A percentile compares a stretch with the other conserved stretches of the same genome.
Conservation (phyloP, 1,140 invertebrate species). For the Drosophila subpulchrella region DNA sequence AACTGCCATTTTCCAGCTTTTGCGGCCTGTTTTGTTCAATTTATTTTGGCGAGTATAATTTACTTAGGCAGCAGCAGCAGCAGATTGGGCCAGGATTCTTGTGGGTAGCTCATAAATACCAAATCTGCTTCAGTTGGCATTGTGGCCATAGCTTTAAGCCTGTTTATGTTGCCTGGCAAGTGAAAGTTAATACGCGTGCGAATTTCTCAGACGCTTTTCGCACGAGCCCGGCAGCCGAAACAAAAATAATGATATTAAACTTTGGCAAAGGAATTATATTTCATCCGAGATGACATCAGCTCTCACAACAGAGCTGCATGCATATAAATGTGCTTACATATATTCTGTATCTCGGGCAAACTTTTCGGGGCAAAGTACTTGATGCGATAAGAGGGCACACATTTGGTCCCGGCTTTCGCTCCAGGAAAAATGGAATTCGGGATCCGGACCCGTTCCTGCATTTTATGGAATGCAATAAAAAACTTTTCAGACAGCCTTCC, state of each 20-base stretch:
- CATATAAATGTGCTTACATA: conserved; percentile 14
- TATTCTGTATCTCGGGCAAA: conserved; percentile 25
- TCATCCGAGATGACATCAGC: conserved; percentile 74
- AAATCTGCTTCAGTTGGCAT: conserved; percentile 69
- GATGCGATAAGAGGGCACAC: conserved; percentile 42
- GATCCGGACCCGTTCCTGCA: conserved; percentile 30
- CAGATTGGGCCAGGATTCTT: conserved; percentile 21
- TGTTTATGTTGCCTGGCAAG: conserved; percentile 69
- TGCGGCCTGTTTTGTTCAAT: conserved; percentile 49
- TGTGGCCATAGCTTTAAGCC: conserved; percentile 52
- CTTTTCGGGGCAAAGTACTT: conserved; percentile 36
- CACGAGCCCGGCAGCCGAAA: conserved; percentile 23
- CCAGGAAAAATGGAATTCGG: not conserved
- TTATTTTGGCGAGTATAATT: conserved; percentile 65
- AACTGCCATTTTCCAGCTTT: conserved; percentile 6
- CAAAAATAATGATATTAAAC: conserved; percentile 59
- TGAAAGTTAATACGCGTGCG: conserved; percentile 79
- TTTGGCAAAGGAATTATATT: conserved; percentile 74
- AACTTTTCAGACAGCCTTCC: conserved; percentile 71
- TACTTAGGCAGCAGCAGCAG: conserved; percentile 40
- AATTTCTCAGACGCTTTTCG: conserved; percentile 60
- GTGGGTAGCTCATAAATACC: conserved; percentile 67
- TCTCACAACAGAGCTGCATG: conserved; percentile 51
- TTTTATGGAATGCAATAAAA: conserved; percentile 77
- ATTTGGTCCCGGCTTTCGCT: conserved; percentile 9